Conservation (phyloP, 2,888 invertebrate species). For the Helobdella robusta region DNA sequence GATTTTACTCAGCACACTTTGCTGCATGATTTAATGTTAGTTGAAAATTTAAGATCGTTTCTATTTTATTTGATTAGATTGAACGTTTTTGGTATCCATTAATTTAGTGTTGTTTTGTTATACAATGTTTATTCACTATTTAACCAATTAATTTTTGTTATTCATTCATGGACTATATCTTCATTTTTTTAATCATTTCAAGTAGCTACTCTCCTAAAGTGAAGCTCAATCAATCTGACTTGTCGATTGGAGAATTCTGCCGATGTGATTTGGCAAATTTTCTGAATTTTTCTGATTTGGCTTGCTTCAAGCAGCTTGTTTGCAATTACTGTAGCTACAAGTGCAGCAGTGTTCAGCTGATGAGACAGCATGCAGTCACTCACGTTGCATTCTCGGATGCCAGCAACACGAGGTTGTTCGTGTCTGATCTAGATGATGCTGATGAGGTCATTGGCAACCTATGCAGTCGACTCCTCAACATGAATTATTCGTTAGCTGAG, state of each 20-base stretch:
- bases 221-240: background rate
- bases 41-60: too few relatives aligned
- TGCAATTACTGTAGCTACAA: constrained; percentile 25
- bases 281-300: constrained; percentile 13
- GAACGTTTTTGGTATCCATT: too few relatives aligned
- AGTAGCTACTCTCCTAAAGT: constrained; percentile 9
- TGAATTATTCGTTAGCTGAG: constrained; percentile 15
- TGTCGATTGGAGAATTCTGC: constrained; percentile 19
- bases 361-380: constrained; percentile 25
- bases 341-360: constrained; percentile 11
- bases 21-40: constrained; percentile 55
- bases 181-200: too few relatives aligned
- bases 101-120: too few relatives aligned
- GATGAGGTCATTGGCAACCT: constrained; percentile 13
- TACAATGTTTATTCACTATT: too few relatives aligned
- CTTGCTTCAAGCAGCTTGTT: constrained; percentile 20
- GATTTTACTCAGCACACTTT: constrained; percentile 73
- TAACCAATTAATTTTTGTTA: too few relatives aligned
- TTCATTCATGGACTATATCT: too few relatives aligned
- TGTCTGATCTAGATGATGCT: constrained; percentile 7
- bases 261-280: constrained; percentile 19
- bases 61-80: too few relatives aligned
- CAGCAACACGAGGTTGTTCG: background rate
- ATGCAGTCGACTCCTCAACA: constrained; percentile 22
- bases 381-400: constrained; percentile 25